Evolutionary conservation across 2,888 invertebrate genomes (phyloP).

Genomic region (Zaprionus obscuricornis): DNA sequence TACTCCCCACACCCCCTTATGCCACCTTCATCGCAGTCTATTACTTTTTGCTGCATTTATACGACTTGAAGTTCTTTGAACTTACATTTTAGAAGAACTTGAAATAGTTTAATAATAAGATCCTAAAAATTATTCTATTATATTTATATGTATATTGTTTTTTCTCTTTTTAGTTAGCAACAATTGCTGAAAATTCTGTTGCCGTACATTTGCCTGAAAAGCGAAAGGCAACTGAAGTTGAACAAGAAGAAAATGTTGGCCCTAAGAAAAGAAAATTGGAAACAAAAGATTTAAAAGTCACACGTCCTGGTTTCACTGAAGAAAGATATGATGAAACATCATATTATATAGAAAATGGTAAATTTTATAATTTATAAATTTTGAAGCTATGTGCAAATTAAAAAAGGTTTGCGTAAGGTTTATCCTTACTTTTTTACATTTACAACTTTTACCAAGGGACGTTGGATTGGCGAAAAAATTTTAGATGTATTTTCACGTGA

Average conservation of each 20-base stretch:
- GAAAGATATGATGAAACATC: constrained; percentile 97
- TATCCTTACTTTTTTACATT: constrained; percentile 98
- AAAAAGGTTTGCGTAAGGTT: constrained; percentile 94
- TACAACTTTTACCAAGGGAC: constrained; percentile 96
- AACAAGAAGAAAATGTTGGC: constrained; percentile 2
- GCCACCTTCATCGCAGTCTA: constrained; percentile 45
- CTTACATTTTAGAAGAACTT: constrained; percentile 11
- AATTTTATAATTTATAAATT: constrained; percentile 54
- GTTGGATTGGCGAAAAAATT: constrained; percentile 96
- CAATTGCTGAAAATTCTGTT: constrained; percentile 9
- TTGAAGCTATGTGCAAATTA: constrained; percentile 32
- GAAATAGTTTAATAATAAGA: constrained; percentile 8
- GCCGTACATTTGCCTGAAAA: constrained; percentile 34
- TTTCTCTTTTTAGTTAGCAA: constrained; percentile 21
- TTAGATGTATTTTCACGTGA: constrained; percentile 96
- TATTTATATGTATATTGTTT: too few relatives aligned
- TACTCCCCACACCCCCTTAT: constrained; percentile 46
- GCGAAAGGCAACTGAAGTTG: constrained; percentile 28
- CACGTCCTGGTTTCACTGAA: constrained; percentile 95
- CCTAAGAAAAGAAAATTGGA: constrained; percentile 88
- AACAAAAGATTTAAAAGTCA: constrained; percentile 95
- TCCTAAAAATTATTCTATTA: neutral
- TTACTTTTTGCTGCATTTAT: constrained; percentile 51
- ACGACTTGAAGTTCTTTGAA: constrained; percentile 35
- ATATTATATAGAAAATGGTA: constrained; percentile 98